Conservation (phyloP, 2,888 invertebrate genomes). For the Lamellibrachia satsuma region DNA sequence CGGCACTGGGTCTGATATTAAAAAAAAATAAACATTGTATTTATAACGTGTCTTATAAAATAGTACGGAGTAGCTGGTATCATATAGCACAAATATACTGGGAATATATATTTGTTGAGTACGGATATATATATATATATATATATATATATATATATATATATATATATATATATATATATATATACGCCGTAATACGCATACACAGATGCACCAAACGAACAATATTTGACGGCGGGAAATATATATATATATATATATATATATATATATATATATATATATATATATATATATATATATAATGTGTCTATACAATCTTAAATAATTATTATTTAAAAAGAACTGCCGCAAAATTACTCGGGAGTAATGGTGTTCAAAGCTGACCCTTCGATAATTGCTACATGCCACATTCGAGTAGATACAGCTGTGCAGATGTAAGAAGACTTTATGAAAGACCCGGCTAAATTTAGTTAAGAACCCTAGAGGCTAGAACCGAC, state of each 20-base stretch:
- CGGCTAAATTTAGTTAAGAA: neutral
- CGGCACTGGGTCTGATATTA: neutral
- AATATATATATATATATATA: neutral
- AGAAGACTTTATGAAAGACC: neutral
- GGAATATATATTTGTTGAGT: no score
- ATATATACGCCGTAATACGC: neutral
- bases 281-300: neutral
- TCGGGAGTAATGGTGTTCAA: neutral
- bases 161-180: constrained; percentile 11
- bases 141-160: neutral
- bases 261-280: neutral
- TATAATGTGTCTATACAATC: neutral
- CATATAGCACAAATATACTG: no score
- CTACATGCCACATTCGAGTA: neutral
- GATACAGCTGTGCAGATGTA: neutral
- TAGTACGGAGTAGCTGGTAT: no score
- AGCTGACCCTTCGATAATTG: neutral
- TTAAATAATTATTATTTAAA: no score
- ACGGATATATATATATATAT: neutral
- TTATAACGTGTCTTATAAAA: no score
- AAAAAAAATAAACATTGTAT: no score
- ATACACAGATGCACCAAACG: neutral
- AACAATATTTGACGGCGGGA: no score
- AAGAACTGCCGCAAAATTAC: neutral
- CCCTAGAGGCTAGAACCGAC: neutral